Base-by-base conservation (phyloP, 2,113 vertebrate species). In the Progne subis region DNA sequence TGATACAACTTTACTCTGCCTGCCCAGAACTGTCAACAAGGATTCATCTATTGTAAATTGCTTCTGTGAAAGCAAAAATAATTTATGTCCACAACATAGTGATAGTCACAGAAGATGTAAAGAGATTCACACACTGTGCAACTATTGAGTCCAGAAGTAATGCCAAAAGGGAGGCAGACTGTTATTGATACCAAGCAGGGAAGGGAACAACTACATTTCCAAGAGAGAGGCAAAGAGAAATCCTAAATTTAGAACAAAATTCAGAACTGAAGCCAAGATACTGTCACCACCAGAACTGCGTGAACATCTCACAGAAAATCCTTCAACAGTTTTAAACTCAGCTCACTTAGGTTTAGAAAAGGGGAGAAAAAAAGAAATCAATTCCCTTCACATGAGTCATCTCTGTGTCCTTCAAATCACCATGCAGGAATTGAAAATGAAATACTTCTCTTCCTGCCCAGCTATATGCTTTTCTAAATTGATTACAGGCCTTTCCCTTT, bases 241-340 rank as follows among this genome's bases (percentile, higher is more conserved):
- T 94, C 83, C 97, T 97, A 97, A 97, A 97, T 97, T 96, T 97
- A 97, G 97, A 96, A 95, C 67, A 77, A 96, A 94, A 97, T 87
- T 94, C 92, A 82, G 75, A 95, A 95, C 75, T 53, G 88, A 95
- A 96, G 96, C 96, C 97, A 97, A 97, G 92, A 96, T 94, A 79
- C 96, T 97, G 95, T 97, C 96, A 97, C 57, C 95, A 92, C 83
- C 82, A 96, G 91, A 89, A 69, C 84, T 88, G 94, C 23, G 29
- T 94, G 93, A 95, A 94, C 92, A 93, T 90, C 92, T 94, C 82
- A 87, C 82, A 96, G 91, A 95, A 97, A 96, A 95, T 82, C 92
- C 91, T 97, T 92, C 96, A 96, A 72, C 92, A 71, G 83, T 53
- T 89, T 92, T 82, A 88, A 92, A 92, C 79, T 82, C 83, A 2